A percentile compares a stretch with the other conserved stretches of the same genome.
Evolutionary conservation across 2,888 invertebrate genomes (phyloP).

Genomic region (Eubasilissa splendida): DNA sequence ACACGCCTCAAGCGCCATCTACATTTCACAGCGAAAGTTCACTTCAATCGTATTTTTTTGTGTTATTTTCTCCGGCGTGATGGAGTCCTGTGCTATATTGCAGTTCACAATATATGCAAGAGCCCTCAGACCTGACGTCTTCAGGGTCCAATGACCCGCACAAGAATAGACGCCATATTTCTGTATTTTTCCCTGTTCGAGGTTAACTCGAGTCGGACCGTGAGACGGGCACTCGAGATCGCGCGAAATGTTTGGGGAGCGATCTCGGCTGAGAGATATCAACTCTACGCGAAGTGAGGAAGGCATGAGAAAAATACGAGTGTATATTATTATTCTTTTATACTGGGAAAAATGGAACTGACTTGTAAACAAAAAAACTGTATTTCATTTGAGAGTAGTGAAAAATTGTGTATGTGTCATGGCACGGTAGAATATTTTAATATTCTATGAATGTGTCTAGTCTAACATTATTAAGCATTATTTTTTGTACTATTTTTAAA

Average conservation of each 20-base stretch:
- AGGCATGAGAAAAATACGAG: not conserved
- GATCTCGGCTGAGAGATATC: slow-evolving; percentile 41
- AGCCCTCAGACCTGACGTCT: slow-evolving; percentile 53
- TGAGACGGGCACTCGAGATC: slow-evolving; percentile 22
- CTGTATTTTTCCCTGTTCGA: slow-evolving; percentile 46
- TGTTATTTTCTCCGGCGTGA: slow-evolving; percentile 10
- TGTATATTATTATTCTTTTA: too few species aligned
- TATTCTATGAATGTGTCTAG: too few species aligned
- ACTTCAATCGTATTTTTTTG: slow-evolving; percentile 31
- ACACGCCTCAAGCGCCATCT: slow-evolving; percentile 29
- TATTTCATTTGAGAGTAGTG: too few species aligned
- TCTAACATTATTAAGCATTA: too few species aligned
- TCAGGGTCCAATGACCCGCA: slow-evolving; percentile 53
- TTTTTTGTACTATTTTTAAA: too few species aligned
- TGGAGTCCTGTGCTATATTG: slow-evolving; percentile 14
- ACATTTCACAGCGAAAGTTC: not conserved
- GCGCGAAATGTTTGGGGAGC: slow-evolving; percentile 47
- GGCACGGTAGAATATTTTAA: too few species aligned
- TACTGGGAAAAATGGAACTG: too few species aligned
- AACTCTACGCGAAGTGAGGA: slow-evolving; percentile 22
- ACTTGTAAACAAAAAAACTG: too few species aligned
- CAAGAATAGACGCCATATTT: slow-evolving; percentile 48
- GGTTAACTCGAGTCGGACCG: slow-evolving; percentile 22
- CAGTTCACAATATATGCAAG: slow-evolving; percentile 1
- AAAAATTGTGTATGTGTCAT: too few species aligned